phyloP scores from a whole-genome alignment of 2,888 invertebrate species.

The Ophion ellenae region DNA sequence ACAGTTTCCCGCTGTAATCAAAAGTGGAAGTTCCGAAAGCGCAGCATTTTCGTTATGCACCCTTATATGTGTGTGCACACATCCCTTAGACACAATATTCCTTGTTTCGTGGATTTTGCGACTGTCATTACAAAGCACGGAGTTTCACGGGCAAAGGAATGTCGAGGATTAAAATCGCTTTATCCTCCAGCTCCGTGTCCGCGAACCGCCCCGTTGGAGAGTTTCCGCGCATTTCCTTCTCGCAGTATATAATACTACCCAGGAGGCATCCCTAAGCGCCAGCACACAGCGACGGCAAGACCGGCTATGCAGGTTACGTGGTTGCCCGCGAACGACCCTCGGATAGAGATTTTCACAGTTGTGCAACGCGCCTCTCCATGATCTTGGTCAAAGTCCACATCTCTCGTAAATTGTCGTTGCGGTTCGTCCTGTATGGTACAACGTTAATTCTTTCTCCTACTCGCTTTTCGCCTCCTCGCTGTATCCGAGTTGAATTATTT shows the following conservation, averaged over 20 bases:
- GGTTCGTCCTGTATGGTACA: constrained; percentile 38
- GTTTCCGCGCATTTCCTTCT: constrained; percentile 33
- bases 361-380: constrained; percentile 30
- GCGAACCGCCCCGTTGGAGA: constrained; percentile 4
- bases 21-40: too few relatives aligned
- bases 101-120: constrained; percentile 49
- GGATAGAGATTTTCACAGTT: constrained; percentile 66
- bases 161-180: constrained; percentile 64
- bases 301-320: constrained; percentile 41
- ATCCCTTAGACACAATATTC: constrained; percentile 11
- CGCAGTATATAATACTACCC: constrained; percentile 20
- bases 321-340: constrained; percentile 62
- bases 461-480: constrained; percentile 10
- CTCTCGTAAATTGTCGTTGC: constrained; percentile 60
- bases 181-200: constrained; percentile 41
- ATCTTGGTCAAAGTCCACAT: constrained; percentile 46
- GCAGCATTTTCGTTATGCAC: too few relatives aligned
- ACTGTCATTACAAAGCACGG: constrained; percentile 26
- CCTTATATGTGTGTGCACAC: background rate
- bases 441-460: constrained; percentile 25
- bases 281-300: constrained; percentile 39
- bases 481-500: constrained; percentile 9
- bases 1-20: too few relatives aligned
- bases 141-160: constrained; percentile 13
- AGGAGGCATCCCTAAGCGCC: constrained; percentile 16